Percentiles rank a stretch among this genome's conserved stretches.
Evolutionary conservation across 2,888 invertebrate genomes (phyloP).

Genomic region (Chrysina gloriosa): DNA sequence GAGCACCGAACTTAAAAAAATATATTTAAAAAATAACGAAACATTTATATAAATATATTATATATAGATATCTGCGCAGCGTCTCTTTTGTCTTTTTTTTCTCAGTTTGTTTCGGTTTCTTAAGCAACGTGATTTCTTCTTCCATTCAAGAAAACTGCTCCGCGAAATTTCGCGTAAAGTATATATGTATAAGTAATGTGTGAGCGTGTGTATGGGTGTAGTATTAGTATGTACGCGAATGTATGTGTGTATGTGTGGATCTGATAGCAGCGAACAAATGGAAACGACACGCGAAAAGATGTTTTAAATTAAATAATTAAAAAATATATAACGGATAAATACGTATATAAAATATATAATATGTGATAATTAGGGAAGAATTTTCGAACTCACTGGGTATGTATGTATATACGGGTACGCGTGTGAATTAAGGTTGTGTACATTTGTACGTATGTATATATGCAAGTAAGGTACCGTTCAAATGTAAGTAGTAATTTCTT

Average conservation of each 20-base stretch:
- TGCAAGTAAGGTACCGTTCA: slow-evolving; percentile 1
- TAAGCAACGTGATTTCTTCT: not conserved
- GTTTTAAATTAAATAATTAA: slow-evolving; percentile 6
- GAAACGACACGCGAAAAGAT: slow-evolving; percentile 8
- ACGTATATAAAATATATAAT: slow-evolving; percentile 13
- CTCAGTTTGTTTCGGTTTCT: not conserved
- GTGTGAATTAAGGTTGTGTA: no score
- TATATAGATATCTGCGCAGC: slow-evolving; percentile 38
- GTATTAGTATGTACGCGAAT: no score
- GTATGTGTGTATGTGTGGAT: no score
- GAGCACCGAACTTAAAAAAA: slow-evolving; percentile 48
- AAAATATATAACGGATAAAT: slow-evolving; percentile 17
- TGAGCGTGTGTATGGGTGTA: no score
- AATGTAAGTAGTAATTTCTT: not conserved
- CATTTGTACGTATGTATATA: no score
- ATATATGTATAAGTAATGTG: no score
- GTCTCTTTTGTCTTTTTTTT: slow-evolving; percentile 34
- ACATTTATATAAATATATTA: slow-evolving; percentile 50
- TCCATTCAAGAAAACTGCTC: not conserved
- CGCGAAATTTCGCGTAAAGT: no score
- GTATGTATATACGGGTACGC: no score
- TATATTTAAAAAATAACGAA: slow-evolving; percentile 52
- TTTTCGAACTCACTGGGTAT: not conserved
- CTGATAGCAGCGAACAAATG: not conserved
- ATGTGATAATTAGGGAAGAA: slow-evolving; percentile 11